Conservation (phyloP, 2,113 vertebrate species). For the Zosterops lateralis region DNA sequence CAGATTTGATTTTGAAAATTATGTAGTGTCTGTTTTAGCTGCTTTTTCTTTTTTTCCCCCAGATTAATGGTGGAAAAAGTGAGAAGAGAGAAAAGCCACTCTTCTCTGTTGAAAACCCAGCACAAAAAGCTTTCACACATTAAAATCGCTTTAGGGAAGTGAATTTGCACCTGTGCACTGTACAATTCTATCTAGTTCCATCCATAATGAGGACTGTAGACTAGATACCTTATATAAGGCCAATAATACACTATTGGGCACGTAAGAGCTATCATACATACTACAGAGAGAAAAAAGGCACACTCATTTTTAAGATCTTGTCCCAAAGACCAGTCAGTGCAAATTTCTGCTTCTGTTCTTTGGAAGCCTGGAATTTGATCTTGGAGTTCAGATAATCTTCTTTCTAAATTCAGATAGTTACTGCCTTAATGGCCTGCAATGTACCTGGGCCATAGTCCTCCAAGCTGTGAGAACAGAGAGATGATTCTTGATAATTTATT, state of each 20-base stretch:
- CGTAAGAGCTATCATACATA: background rate
- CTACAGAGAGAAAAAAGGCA: background rate
- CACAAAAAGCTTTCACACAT: background rate
- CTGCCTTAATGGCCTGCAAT: background rate
- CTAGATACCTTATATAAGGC: background rate
- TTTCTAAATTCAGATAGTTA: background rate
- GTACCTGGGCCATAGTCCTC: background rate
- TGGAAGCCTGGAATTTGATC: background rate
- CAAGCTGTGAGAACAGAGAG: background rate
- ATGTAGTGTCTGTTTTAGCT: background rate
- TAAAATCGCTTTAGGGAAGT: background rate
- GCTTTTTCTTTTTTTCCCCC: accelerated
- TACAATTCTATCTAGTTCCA: background rate
- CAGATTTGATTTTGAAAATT: background rate
- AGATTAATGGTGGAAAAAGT: background rate
- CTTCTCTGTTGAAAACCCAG: background rate
- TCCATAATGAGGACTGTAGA: background rate
- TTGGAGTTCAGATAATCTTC: background rate
- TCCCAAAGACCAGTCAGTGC: background rate
- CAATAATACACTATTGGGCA: background rate
- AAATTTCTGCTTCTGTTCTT: background rate
- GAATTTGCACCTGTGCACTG: background rate
- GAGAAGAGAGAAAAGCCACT: background rate
- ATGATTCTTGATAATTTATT: background rate
- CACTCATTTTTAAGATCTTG: background rate